phyloP scores from a whole-genome alignment of 2,888 invertebrate species.

The Acleris laterana region DNA sequence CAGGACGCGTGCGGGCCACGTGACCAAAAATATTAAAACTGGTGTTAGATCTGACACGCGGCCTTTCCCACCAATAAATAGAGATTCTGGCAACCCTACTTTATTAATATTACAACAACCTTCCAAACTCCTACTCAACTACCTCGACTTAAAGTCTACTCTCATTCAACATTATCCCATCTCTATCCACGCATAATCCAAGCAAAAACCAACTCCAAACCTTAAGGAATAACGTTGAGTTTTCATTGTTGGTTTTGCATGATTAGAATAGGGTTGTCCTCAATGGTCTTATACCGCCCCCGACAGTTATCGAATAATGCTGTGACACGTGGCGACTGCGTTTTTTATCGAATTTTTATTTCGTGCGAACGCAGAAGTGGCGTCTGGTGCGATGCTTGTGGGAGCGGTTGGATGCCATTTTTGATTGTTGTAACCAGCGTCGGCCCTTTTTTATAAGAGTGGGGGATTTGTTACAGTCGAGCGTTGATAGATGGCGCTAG shows the following conservation, averaged over 20 bases:
- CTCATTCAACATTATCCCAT: not conserved
- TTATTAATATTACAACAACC: constrained; percentile 40
- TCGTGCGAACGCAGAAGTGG: constrained; percentile 77
- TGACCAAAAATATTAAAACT: constrained; percentile 81
- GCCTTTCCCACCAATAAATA: constrained; percentile 84
- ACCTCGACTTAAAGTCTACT: not conserved
- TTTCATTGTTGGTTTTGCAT: constrained; percentile 39
- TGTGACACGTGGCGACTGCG: constrained; percentile 71
- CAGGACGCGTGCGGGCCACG: constrained; percentile 70
- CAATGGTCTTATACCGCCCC: constrained; percentile 78
- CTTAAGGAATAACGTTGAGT: constrained; percentile 39
- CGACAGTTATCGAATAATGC: constrained; percentile 83
- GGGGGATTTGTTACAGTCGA: not conserved
- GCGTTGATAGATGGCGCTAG: not conserved
- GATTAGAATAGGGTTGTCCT: constrained; percentile 74
- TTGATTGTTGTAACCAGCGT: constrained; percentile 40
- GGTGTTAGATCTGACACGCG: constrained; percentile 84
- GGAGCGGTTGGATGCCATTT: constrained; percentile 37
- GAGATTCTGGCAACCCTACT: constrained; percentile 72
- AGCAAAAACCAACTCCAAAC: constrained; percentile 44
- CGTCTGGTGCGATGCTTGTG: constrained; percentile 74
- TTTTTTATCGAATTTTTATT: constrained; percentile 77
- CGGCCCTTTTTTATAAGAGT: constrained; percentile 23
- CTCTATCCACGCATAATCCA: not conserved
- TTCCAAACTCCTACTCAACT: constrained; percentile 20